These are phyloP conservation scores for Leptinotarsa texana DNA, from an alignment of 1,140 invertebrate genomes.

Conservation along the genomic window DNA sequence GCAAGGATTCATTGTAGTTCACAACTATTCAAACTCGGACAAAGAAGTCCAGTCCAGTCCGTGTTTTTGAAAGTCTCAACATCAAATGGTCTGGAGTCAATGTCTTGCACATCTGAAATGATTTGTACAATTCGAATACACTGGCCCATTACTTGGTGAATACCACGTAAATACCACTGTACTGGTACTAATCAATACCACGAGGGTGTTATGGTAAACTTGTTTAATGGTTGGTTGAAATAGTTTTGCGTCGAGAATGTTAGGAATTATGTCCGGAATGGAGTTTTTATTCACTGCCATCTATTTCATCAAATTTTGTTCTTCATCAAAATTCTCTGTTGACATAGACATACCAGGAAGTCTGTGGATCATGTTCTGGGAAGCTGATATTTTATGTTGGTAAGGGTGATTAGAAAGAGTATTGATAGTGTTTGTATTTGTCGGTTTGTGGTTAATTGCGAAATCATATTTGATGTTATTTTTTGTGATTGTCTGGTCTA, in stretches of 20 bases:
- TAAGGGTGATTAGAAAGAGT: not conserved
- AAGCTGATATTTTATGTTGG: not conserved
- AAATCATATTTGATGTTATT: not conserved
- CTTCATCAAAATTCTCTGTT: not conserved
- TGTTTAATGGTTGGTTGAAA: too few relatives aligned
- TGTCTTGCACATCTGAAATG: too few relatives aligned
- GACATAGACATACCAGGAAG: not conserved
- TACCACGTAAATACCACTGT: too few relatives aligned
- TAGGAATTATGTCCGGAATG: not conserved
- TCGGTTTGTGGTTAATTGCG: not conserved
- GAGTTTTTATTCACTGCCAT: not conserved
- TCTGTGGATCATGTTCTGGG: not conserved
- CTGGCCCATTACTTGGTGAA: too few relatives aligned
- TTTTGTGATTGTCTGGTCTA: not conserved
- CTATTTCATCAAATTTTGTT: not conserved
- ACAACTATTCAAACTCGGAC: too few relatives aligned
- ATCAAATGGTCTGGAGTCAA: too few relatives aligned
- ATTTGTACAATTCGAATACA: too few relatives aligned
- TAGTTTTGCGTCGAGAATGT: not conserved
- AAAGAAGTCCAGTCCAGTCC: too few relatives aligned
- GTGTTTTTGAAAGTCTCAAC: too few relatives aligned
- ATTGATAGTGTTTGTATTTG: not conserved
- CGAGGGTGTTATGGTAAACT: too few relatives aligned
- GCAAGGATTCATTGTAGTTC: too few relatives aligned
- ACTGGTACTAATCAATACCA: too few relatives aligned